A percentile compares a stretch with the other conserved stretches of the same genome.
These are phyloP conservation scores for Bicyclus anynana DNA, from an alignment of 1,140 invertebrate genomes.

Conservation along the genomic window DNA sequence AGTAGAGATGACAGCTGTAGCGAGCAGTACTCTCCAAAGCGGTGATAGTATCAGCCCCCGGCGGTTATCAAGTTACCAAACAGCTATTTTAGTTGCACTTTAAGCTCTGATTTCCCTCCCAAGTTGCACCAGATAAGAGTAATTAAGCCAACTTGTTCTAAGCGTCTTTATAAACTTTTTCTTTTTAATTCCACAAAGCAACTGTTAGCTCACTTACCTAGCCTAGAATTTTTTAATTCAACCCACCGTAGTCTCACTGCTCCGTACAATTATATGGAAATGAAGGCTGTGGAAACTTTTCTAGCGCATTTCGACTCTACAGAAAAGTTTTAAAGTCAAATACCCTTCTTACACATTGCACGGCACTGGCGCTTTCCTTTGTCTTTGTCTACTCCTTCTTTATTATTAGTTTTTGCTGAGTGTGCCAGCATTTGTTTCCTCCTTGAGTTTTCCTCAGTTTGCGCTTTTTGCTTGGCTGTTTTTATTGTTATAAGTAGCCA, in stretches of 20 bases:
- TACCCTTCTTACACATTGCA: conserved; percentile 5
- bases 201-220: conserved; percentile 18
- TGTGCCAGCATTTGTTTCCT: not conserved
- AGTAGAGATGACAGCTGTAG: too few species aligned
- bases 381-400: not conserved
- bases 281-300: conserved; percentile 12
- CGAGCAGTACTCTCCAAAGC: too few species aligned
- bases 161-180: conserved; percentile 17
- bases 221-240: conserved; percentile 15
- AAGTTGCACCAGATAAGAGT: conserved; percentile 16
- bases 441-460: not conserved
- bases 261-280: conserved; percentile 19
- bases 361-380: not conserved
- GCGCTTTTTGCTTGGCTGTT: not conserved
- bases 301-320: conserved; percentile 16
- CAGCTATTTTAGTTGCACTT: conserved; percentile 1
- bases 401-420: not conserved
- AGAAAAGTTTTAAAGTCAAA: conserved; percentile 6
- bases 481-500: not conserved
- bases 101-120: not conserved
- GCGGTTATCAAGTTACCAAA: not conserved
- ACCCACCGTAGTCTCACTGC: conserved; percentile 12
- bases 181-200: conserved; percentile 13
- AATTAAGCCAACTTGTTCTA: conserved; percentile 15
- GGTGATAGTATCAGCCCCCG: too few species aligned